Conservation (phyloP, 1,140 invertebrate species). For the Achroia grisella region DNA sequence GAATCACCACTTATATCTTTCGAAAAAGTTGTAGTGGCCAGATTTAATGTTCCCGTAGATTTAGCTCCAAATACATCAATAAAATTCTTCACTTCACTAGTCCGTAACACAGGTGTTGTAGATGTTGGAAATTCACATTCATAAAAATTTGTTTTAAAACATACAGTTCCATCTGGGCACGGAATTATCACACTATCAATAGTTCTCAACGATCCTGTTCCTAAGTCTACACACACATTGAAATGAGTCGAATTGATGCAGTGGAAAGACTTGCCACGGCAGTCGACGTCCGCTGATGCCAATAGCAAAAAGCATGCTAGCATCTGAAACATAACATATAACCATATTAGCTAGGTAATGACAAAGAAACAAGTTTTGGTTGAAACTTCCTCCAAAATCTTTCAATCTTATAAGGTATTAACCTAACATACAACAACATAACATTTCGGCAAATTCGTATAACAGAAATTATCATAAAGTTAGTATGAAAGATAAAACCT, state of each 20-base stretch:
- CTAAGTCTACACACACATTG: conserved; percentile 66
- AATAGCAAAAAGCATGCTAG: conserved; percentile 17
- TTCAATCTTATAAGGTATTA: too few species aligned
- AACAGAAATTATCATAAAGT: too few species aligned
- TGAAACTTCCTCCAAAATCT: too few species aligned
- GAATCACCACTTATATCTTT: conserved; percentile 11
- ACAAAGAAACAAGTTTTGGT: too few species aligned
- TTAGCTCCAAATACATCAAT: too few species aligned
- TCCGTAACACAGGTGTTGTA: conserved; percentile 14
- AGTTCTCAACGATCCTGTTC: conserved; percentile 46
- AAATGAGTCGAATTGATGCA: conserved; percentile 66
- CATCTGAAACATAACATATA: conserved; percentile 25
- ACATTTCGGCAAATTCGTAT: too few species aligned
- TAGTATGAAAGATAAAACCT: too few species aligned
- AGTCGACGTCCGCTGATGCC: conserved; percentile 41
- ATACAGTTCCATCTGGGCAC: conserved; percentile 49
- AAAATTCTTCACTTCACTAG: not conserved
- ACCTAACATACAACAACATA: too few species aligned
- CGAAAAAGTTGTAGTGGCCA: too few species aligned
- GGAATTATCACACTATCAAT: conserved; percentile 49
- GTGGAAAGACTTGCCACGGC: conserved; percentile 59
- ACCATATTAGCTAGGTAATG: too few species aligned
- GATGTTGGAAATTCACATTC: conserved; percentile 51
- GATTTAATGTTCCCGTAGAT: too few species aligned
- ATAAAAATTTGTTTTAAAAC: conserved; percentile 36